phyloP scores from a whole-genome alignment of 2,888 invertebrate species.

The Callyntrura guangdongensis region DNA sequence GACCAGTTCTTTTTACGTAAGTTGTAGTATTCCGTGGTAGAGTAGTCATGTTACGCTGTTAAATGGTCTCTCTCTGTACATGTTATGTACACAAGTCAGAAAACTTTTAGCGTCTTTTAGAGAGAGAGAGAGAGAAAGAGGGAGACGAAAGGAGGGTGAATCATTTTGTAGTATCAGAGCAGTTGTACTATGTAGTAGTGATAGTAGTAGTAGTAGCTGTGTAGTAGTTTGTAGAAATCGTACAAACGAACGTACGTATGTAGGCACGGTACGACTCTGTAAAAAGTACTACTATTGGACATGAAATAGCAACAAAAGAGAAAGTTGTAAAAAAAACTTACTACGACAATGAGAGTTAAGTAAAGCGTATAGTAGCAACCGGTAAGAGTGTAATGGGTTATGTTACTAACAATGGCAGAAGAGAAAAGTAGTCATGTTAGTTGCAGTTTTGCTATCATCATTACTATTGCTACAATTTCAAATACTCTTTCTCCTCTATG shows the following conservation, averaged over 20 bases:
- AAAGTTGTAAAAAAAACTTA: slow-evolving; percentile 54
- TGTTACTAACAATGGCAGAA: neutral
- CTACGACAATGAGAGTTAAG: slow-evolving; percentile 58
- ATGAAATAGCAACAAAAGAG: neutral
- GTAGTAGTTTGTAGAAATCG: slow-evolving; percentile 11
- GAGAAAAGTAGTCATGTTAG: neutral
- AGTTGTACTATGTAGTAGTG: slow-evolving; percentile 22
- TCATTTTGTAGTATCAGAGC: slow-evolving; percentile 50
- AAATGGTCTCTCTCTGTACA: slow-evolving; percentile 12
- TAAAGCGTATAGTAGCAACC: neutral
- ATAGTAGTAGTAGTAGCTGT: slow-evolving; percentile 8
- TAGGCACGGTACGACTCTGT: neutral
- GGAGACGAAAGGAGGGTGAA: neutral
- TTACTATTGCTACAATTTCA: slow-evolving; percentile 11
- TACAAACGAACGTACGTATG: neutral
- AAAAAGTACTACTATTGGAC: neutral
- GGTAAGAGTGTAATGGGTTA: no score
- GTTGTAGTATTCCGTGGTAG: neutral
- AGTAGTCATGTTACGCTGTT: slow-evolving; percentile 29
- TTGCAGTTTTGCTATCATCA: neutral
- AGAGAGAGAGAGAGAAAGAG: no score
- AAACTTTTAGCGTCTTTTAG: neutral
- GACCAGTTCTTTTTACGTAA: neutral
- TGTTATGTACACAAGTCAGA: neutral
- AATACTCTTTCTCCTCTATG: neutral